phyloP scores from a whole-genome alignment of 92 coral and sea anemone genomes.

The Umimayanthus kanabou region DNA sequence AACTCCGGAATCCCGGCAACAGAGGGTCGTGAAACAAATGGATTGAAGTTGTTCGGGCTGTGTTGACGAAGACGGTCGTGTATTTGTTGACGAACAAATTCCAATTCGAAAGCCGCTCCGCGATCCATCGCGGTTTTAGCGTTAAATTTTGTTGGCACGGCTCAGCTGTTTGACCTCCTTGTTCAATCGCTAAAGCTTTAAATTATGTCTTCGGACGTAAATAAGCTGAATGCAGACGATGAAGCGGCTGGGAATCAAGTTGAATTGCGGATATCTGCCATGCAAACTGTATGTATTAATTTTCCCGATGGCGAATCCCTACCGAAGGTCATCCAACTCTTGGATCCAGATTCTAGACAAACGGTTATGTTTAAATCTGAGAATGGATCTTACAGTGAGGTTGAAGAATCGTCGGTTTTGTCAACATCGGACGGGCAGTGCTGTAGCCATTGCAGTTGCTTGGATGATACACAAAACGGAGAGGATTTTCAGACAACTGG shows the following conservation, averaged over 20 bases:
- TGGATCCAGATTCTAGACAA: conserved; percentile 84
- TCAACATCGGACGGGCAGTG: conserved; percentile 63
- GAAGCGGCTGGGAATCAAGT: conserved; percentile 72
- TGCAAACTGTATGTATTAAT: conserved; percentile 78
- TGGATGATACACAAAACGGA: conserved; percentile 59
- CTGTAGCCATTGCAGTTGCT: conserved; percentile 67
- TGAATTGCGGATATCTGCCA: conserved; percentile 76
- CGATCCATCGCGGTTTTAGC: conserved; percentile 22
- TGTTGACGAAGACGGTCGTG: not conserved
- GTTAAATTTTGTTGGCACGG: conserved; percentile 4
- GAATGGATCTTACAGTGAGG: conserved; percentile 68
- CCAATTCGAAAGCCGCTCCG: conserved; percentile 31
- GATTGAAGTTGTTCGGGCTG: conserved; percentile 16
- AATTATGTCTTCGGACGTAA: conserved; percentile 73
- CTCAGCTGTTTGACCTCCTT: conserved; percentile 3
- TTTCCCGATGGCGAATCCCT: conserved; percentile 80
- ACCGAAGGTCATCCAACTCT: conserved; percentile 79
- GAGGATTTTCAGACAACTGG: conserved; percentile 54
- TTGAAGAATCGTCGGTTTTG: conserved; percentile 61
- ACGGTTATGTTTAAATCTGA: conserved; percentile 74
- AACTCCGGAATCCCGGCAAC: conserved; percentile 15
- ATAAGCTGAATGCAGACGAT: conserved; percentile 64
- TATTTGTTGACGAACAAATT: conserved; percentile 29
- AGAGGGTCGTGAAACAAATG: conserved; percentile 9
- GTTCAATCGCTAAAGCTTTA: conserved; percentile 10